Percentiles rank a stretch among this genome's conserved stretches.
Evolutionary conservation across 2,888 invertebrate species (phyloP).

Genomic region (Diadegma fenestrale): DNA sequence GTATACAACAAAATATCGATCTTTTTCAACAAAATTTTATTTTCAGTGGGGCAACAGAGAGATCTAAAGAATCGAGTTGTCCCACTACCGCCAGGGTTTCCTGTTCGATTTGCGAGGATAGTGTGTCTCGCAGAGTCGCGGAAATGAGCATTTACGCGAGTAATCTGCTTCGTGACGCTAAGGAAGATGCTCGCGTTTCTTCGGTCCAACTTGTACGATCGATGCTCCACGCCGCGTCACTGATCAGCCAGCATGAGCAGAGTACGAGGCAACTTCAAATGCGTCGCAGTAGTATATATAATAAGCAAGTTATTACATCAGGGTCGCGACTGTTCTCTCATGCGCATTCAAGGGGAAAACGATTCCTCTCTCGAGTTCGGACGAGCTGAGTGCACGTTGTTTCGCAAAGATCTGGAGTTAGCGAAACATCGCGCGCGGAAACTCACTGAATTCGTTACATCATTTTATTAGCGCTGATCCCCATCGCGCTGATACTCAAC

Average conservation of each 20-base stretch:
- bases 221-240: constrained; percentile 31
- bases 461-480: not conserved
- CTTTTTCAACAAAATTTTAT: no score
- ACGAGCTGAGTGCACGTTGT: constrained; percentile 19
- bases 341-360: constrained; percentile 53
- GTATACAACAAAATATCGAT: no score
- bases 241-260: not conserved
- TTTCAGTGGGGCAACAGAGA: not conserved
- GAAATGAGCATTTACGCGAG: constrained; percentile 37
- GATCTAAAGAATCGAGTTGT: not conserved
- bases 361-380: constrained; percentile 17
- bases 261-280: constrained; percentile 28
- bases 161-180: constrained; percentile 22
- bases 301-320: constrained; percentile 29
- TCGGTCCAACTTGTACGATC: constrained; percentile 1
- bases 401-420: not conserved
- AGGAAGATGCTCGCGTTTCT: constrained; percentile 17
- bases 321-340: constrained; percentile 37
- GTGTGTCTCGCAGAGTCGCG: not conserved
- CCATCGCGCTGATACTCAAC: not conserved
- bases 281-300: constrained; percentile 41
- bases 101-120: not conserved
- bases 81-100: not conserved
- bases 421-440: constrained; percentile 3
- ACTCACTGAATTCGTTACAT: not conserved